These are phyloP conservation scores for Lycocorax pyrrhopterus DNA, from an alignment of 2,113 vertebrate genomes.

Conservation along the genomic window DNA sequence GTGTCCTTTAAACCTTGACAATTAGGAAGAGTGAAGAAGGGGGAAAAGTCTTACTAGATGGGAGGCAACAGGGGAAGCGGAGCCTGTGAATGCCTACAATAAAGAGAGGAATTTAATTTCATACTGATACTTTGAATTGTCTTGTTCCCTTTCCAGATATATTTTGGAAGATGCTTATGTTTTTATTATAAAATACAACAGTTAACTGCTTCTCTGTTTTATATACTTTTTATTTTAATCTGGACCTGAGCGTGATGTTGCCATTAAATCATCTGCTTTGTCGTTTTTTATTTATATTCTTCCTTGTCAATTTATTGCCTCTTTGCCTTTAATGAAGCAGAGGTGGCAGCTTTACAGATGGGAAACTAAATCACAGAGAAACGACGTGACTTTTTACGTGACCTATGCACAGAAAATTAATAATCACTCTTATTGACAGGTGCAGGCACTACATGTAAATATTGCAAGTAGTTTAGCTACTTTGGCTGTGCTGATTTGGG, in stretches of 20 bases:
- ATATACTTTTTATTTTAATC: neutral
- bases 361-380: conserved; percentile 11
- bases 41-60: neutral
- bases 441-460: neutral
- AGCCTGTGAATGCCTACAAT: neutral
- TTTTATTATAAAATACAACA: neutral
- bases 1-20: conserved; percentile 32
- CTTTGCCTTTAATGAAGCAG: conserved; percentile 22
- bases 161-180: neutral
- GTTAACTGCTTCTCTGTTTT: neutral
- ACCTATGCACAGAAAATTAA: conserved; percentile 11
- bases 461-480: neutral
- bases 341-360: conserved; percentile 11
- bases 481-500: neutral
- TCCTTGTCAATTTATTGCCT: conserved; percentile 15
- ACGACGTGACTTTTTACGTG: neutral
- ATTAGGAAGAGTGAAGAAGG: neutral
- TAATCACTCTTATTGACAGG: neutral
- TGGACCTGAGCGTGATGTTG: neutral
- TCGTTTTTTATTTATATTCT: neutral
- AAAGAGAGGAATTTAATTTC: neutral
- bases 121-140: neutral
- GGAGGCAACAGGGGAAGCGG: neutral
- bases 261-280: conserved; percentile 6
- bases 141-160: neutral